A percentile compares a stretch with the other conserved stretches of the same genome.
Conservation (phyloP, 2,888 invertebrate species). For the Aspidapion aeneum region DNA sequence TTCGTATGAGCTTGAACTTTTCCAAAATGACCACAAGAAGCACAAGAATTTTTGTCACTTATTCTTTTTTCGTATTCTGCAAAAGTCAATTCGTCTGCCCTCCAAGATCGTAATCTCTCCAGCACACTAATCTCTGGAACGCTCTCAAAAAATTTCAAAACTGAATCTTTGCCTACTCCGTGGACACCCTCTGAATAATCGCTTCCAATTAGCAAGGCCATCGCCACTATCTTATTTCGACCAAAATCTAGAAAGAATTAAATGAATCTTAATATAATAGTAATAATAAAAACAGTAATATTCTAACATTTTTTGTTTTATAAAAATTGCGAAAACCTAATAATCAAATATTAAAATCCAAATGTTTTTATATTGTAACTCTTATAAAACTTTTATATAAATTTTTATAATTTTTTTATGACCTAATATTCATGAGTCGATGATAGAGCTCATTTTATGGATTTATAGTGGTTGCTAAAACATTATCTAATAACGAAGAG, state of each 20-base stretch:
- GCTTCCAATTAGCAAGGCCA: constrained; percentile 83
- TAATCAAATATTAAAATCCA: too few relatives aligned
- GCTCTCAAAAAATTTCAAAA: constrained; percentile 65
- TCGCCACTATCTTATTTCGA: constrained; percentile 76
- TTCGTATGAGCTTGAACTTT: constrained; percentile 57
- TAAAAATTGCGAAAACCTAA: too few relatives aligned
- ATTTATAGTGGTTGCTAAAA: too few relatives aligned
- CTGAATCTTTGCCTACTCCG: constrained; percentile 76
- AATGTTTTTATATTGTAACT: too few relatives aligned
- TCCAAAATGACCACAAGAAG: constrained; percentile 70
- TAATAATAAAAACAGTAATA: too few relatives aligned
- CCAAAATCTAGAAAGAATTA: constrained; percentile 56
- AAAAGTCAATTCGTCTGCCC: constrained; percentile 53
- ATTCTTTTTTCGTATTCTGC: constrained; percentile 53
- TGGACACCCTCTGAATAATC: constrained; percentile 80
- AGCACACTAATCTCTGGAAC: constrained; percentile 62
- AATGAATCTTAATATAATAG: not conserved
- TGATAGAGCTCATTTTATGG: too few relatives aligned
- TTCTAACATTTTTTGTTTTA: too few relatives aligned
- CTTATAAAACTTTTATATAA: too few relatives aligned
- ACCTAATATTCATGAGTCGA: too few relatives aligned
- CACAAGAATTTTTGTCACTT: constrained; percentile 60
- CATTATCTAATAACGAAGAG: too few relatives aligned
- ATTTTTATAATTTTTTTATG: too few relatives aligned
- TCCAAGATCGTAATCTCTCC: constrained; percentile 67